These are phyloP conservation scores for Babyrousa celebensis DNA, from an alignment of 2,797 vertebrate species.

Conservation along the genomic window DNA sequence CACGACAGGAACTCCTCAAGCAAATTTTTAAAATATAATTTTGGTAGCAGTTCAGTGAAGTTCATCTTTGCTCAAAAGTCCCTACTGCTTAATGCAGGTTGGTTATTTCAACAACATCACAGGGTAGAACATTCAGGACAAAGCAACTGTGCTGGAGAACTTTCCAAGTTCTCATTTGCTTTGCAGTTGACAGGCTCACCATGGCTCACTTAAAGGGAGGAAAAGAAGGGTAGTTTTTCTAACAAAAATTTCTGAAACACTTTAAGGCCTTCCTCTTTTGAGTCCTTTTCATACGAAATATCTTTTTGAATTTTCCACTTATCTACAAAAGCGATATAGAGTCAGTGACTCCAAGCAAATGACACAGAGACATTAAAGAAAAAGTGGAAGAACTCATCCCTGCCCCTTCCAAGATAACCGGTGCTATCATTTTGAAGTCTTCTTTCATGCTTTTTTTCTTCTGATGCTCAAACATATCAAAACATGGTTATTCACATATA, in stretches of 20 bases:
- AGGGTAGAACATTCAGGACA: not conserved
- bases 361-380: not conserved
- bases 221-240: not conserved
- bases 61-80: not conserved
- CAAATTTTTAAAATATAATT: not conserved
- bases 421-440: not conserved
- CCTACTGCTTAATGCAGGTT: not conserved
- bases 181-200: not conserved
- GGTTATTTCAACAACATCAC: not conserved
- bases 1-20: not conserved
- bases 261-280: not conserved
- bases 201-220: not conserved
- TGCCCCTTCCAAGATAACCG: not conserved
- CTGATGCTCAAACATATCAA: not conserved
- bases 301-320: slow-evolving; percentile 10
- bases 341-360: not conserved
- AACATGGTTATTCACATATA: not conserved
- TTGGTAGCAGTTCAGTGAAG: not conserved
- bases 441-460: not conserved
- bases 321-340: slow-evolving; percentile 3
- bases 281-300: slow-evolving; percentile 27
- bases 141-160: not conserved
- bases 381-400: not conserved
- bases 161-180: not conserved
- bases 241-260: not conserved